Percentiles rank a stretch among this genome's conserved stretches.
These are phyloP conservation scores for Euwallacea similis DNA, from an alignment of 1,140 invertebrate species.

Conservation along the genomic window DNA sequence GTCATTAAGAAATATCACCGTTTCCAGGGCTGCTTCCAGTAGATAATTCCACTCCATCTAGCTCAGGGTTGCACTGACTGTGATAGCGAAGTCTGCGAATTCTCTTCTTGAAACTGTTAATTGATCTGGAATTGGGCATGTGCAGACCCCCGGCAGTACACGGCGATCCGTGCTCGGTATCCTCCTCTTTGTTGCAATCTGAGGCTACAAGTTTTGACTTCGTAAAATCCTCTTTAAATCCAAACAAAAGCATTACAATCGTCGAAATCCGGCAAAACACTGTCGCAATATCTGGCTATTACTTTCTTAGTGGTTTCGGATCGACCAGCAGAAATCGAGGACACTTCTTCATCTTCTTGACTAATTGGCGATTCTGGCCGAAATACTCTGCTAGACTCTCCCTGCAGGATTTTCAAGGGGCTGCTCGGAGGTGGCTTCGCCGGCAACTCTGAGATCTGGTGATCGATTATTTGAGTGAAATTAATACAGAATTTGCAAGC, in stretches of 20 bases:
- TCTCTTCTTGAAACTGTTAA: conserved; percentile 65
- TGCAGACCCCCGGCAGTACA: conserved; percentile 62
- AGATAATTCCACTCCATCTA: conserved; percentile 42
- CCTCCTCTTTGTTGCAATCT: conserved; percentile 38
- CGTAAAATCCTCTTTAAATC: neutral
- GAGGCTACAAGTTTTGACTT: neutral
- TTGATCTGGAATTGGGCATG: conserved; percentile 62
- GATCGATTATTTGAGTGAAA: neutral
- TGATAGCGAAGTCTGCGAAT: conserved; percentile 63
- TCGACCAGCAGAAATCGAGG: conserved; percentile 40
- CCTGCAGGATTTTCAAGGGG: conserved; percentile 38
- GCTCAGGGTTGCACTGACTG: conserved; percentile 60
- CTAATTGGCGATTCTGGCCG: conserved; percentile 52
- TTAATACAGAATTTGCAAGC: neutral
- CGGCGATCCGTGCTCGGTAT: conserved; percentile 57
- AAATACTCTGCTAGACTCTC: conserved; percentile 9
- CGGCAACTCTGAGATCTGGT: neutral
- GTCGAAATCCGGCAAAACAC: conserved; percentile 46
- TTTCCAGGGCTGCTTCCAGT: conserved; percentile 55
- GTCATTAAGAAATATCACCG: conserved; percentile 28
- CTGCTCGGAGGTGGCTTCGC: conserved; percentile 36
- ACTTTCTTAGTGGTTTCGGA: conserved; percentile 34
- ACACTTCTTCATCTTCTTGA: conserved; percentile 61
- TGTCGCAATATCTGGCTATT: conserved; percentile 45
- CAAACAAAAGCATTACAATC: conserved; percentile 8